phyloP scores from a whole-genome alignment of 2,797 vertebrate genomes.

The Sciurus vulgaris region DNA sequence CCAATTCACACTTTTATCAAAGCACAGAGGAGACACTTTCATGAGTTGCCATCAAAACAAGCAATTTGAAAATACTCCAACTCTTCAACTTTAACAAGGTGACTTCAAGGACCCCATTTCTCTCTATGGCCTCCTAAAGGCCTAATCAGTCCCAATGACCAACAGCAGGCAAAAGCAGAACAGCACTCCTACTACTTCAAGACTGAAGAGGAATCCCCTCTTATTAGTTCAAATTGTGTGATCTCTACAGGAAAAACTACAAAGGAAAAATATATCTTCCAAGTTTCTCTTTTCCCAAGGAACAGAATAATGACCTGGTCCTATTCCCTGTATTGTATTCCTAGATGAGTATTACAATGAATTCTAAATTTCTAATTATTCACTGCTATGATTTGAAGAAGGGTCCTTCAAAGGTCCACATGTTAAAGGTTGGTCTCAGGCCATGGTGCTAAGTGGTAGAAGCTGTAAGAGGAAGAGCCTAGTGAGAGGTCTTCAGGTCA shows the following conservation, averaged over 20 bases:
- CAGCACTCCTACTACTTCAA: neutral
- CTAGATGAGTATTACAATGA: conserved; percentile 35
- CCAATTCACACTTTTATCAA: conserved; percentile 59
- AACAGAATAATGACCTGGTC: neutral
- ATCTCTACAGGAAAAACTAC: neutral
- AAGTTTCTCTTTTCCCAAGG: neutral
- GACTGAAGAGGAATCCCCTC: neutral
- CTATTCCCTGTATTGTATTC: neutral
- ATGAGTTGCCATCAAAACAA: conserved; percentile 36
- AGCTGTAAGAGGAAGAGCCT: neutral
- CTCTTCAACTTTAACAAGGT: conserved; percentile 46
- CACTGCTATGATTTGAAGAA: neutral
- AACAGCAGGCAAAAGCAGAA: neutral
- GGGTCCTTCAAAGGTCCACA: neutral
- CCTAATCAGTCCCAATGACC: neutral
- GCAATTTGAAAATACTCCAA: conserved; percentile 31
- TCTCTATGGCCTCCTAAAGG: conserved; percentile 20
- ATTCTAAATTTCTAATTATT: neutral
- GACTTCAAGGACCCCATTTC: conserved; percentile 29
- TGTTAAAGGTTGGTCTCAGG: neutral
- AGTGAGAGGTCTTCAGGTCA: neutral
- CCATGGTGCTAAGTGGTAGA: neutral
- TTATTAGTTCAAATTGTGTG: neutral
- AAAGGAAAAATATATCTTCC: neutral
- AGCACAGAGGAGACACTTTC: neutral